phyloP scores from a whole-genome alignment of 2,888 invertebrate genomes.

The Dusona sp. region DNA sequence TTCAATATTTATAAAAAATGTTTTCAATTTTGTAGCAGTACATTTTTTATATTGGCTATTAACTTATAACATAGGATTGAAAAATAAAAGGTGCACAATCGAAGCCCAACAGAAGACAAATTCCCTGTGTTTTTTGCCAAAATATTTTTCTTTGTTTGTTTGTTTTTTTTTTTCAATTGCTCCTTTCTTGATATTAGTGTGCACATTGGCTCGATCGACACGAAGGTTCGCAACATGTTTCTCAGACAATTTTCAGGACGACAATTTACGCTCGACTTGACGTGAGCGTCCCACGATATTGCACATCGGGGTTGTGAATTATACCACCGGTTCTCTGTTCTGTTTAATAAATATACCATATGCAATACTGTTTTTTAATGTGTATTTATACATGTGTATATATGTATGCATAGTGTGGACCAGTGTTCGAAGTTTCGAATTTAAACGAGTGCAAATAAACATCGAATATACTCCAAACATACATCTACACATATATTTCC shows the following conservation, averaged over 20 bases:
- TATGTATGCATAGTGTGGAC: neutral
- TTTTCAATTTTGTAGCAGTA: neutral
- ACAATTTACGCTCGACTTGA: constrained; percentile 58
- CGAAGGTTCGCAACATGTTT: constrained; percentile 36
- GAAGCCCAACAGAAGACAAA: neutral
- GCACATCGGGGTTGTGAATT: constrained; percentile 59
- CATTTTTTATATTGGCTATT: no score
- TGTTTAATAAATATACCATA: constrained; percentile 23
- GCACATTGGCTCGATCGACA: constrained; percentile 34
- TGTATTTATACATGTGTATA: constrained; percentile 5
- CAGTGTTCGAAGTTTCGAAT: constrained; percentile 12
- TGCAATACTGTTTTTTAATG: neutral
- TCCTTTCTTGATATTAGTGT: neutral
- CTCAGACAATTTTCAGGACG: constrained; percentile 45
- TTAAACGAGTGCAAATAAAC: constrained; percentile 41
- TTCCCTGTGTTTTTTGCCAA: neutral
- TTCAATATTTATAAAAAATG: neutral
- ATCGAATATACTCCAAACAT: constrained; percentile 13
- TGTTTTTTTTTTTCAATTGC: constrained; percentile 11
- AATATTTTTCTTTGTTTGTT: neutral
- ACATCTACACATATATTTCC: neutral
- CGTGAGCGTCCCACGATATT: constrained; percentile 54
- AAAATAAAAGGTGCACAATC: neutral
- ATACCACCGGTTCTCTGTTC: constrained; percentile 41
- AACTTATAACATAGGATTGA: neutral